A percentile compares a stretch with the other conserved stretches of the same genome.
Evolutionary conservation across 2,797 vertebrate species (phyloP).

Genomic region (Peromyscus eremicus): DNA sequence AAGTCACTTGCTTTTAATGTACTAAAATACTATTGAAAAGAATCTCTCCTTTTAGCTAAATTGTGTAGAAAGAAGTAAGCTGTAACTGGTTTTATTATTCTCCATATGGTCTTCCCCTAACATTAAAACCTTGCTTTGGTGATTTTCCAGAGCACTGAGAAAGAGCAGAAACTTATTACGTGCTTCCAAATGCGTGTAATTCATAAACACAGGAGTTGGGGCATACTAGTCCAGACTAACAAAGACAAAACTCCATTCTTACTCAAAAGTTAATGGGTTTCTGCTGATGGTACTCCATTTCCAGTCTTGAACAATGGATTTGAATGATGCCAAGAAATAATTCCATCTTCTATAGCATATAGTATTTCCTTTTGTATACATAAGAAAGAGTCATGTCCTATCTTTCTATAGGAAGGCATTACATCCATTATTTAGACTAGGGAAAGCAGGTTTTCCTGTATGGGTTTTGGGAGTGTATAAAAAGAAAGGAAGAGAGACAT

Average conservation of each 20-base stretch:
- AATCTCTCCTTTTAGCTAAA: neutral
- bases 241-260: conserved; percentile 63
- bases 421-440: conserved; percentile 29
- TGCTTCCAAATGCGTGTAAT: conserved; percentile 76
- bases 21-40: conserved; percentile 60
- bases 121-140: conserved; percentile 80
- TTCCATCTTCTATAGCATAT: conserved; percentile 59
- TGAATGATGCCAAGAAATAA: conserved; percentile 53
- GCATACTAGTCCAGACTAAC: conserved; percentile 42
- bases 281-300: conserved; percentile 30
- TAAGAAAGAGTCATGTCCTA: conserved; percentile 49
- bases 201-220: conserved; percentile 71
- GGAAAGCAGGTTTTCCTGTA: conserved; percentile 56
- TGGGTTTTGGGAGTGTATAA: conserved; percentile 27
- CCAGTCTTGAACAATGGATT: conserved; percentile 66
- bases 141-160: conserved; percentile 66
- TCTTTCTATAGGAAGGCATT: conserved; percentile 41
- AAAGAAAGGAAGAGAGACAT: neutral
- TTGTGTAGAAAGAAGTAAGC: conserved; percentile 40
- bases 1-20: conserved; percentile 35
- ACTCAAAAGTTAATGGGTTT: conserved; percentile 9
- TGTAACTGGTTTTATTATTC: conserved; percentile 25
- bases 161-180: conserved; percentile 56
- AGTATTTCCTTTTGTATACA: conserved; percentile 40
- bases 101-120: conserved; percentile 61